Conservation (phyloP, 2,888 invertebrate species). For the Apamea crenata region DNA sequence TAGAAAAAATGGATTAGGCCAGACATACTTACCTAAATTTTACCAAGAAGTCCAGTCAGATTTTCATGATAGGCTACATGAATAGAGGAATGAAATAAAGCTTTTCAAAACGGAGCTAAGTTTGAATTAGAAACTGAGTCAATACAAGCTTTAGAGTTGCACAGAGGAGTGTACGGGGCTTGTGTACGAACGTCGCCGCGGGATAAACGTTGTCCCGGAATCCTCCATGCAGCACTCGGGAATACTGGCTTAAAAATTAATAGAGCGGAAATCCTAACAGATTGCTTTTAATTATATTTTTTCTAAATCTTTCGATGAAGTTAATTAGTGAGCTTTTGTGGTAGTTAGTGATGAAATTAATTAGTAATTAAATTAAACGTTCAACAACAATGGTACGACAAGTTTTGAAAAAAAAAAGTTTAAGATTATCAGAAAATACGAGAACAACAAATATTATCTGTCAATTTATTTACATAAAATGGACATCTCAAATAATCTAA, state of each 20-base stretch:
- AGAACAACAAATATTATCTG: background rate
- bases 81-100: constrained; percentile 18
- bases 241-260: constrained; percentile 44
- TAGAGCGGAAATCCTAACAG: constrained; percentile 19
- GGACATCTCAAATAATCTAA: background rate
- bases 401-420: background rate
- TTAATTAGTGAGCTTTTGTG: background rate
- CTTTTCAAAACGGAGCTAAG: background rate
- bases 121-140: constrained; percentile 57
- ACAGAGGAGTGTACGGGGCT: constrained; percentile 23
- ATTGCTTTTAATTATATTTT: constrained; percentile 27
- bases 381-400: background rate
- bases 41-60: background rate
- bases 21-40: background rate
- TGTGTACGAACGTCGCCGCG: constrained; percentile 29
- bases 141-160: constrained; percentile 58
- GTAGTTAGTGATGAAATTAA: background rate
- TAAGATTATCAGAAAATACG: background rate
- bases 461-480: background rate
- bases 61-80: background rate
- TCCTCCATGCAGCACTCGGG: constrained; percentile 19
- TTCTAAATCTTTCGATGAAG: background rate
- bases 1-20: too few relatives aligned
- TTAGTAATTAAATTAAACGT: background rate
- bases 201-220: constrained; percentile 29